Percentiles rank a stretch among this genome's conserved stretches.
Conservation (phyloP, 2,113 vertebrate species). For the Caranx ignobilis region DNA sequence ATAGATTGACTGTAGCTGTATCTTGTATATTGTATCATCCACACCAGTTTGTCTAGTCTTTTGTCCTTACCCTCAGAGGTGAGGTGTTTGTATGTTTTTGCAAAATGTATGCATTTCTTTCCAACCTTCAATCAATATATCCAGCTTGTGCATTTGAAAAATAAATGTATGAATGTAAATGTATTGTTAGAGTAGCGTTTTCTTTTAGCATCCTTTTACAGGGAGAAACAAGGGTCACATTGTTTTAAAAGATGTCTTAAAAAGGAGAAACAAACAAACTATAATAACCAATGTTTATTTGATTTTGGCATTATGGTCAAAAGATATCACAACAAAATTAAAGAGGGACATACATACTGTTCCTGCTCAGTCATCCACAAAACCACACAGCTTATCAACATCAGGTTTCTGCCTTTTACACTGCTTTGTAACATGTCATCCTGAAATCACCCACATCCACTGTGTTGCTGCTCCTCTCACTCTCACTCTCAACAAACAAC, state of each 20-base stretch:
- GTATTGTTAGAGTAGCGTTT: not conserved
- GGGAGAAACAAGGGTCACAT: not conserved
- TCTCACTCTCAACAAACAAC: conserved; percentile 19
- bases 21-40: not conserved
- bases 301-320: conserved; percentile 69
- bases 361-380: conserved; percentile 45
- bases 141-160: conserved; percentile 54
- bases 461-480: conserved; percentile 25
- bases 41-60: not conserved
- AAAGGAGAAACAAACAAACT: conserved; percentile 21
- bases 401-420: conserved; percentile 42
- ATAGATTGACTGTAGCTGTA: not conserved
- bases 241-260: not conserved
- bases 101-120: conserved; percentile 10
- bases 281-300: conserved; percentile 79
- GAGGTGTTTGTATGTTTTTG: conserved; percentile 6
- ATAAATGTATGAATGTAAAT: conserved; percentile 52
- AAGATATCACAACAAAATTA: conserved; percentile 73
- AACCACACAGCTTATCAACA: conserved; percentile 29
- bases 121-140: conserved; percentile 39
- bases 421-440: conserved; percentile 49
- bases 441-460: conserved; percentile 18
- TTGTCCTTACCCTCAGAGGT: not conserved
- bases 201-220: not conserved
- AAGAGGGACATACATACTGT: conserved; percentile 52